These are phyloP conservation scores for Protodeltote pygarga DNA, from an alignment of 2,888 invertebrate species.

Conservation along the genomic window DNA sequence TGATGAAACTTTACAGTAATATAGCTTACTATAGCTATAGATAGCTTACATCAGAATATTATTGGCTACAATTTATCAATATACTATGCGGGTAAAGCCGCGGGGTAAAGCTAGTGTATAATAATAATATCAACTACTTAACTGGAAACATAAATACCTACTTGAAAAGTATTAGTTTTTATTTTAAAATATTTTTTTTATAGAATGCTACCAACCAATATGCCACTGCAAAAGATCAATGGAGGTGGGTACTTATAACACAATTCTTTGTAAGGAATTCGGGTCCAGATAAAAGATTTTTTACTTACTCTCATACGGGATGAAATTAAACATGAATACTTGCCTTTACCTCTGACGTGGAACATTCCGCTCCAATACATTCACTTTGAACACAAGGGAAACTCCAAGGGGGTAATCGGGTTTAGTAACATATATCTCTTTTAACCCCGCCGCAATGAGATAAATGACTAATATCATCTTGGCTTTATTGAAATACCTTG, in stretches of 20 bases:
- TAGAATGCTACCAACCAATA: conserved; percentile 4
- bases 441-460: conserved; percentile 64
- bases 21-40: too few species aligned
- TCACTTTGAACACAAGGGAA: conserved; percentile 82
- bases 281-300: conserved; percentile 78
- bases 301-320: conserved; percentile 70
- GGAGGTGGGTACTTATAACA: conserved; percentile 29
- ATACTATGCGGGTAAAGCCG: too few species aligned
- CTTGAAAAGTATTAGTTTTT: too few species aligned
- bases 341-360: conserved; percentile 83
- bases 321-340: conserved; percentile 86
- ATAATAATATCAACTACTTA: too few species aligned
- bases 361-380: conserved; percentile 83
- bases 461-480: conserved; percentile 65
- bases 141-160: too few species aligned
- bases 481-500: conserved; percentile 58
- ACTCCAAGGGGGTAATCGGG: conserved; percentile 75
- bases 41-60: too few species aligned
- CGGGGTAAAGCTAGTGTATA: too few species aligned
- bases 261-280: conserved; percentile 69
- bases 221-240: conserved; percentile 17
- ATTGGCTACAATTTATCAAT: too few species aligned
- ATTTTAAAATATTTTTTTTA: too few species aligned
- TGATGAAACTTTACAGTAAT: too few species aligned
- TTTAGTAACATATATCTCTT: conserved; percentile 68